These are phyloP conservation scores for Hemibagrus wyckioides DNA, from an alignment of 2,113 vertebrate species.

Conservation along the genomic window DNA sequence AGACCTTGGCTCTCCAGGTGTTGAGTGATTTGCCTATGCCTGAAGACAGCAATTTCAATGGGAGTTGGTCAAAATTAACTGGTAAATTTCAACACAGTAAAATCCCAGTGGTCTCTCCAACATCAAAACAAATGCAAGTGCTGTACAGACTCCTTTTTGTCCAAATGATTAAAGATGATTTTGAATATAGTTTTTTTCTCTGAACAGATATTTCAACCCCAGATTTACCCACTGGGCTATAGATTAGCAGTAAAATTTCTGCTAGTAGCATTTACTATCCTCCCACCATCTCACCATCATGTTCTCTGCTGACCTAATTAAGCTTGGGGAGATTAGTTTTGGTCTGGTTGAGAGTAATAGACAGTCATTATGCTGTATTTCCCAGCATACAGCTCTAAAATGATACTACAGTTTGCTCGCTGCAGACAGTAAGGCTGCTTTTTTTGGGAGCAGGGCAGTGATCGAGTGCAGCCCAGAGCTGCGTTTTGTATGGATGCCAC, in stretches of 20 bases:
- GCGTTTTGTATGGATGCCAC: not conserved
- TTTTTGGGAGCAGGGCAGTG: constrained; percentile 25
- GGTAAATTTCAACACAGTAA: not conserved
- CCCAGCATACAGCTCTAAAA: constrained; percentile 23
- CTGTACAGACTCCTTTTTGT: not conserved
- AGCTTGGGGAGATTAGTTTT: constrained; percentile 25
- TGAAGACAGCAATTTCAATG: not conserved
- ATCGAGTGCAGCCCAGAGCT: not conserved
- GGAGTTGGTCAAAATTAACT: not conserved
- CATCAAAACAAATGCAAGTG: not conserved
- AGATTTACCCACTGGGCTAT: not conserved
- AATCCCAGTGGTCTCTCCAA: not conserved
- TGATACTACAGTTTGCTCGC: constrained; percentile 23
- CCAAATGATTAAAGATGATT: not conserved
- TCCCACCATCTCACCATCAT: not conserved
- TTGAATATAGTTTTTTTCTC: not conserved
- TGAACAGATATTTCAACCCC: not conserved
- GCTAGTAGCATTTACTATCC: not conserved
- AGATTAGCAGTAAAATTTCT: not conserved
- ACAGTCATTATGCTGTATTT: constrained; percentile 40
- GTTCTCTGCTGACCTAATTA: constrained; percentile 38
- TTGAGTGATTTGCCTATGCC: not conserved
- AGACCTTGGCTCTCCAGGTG: not conserved
- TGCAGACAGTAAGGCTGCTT: constrained; percentile 28
- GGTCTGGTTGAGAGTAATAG: not conserved